These are phyloP conservation scores for Stenchaetothrips biformis DNA, from an alignment of 2,888 invertebrate species.

Conservation along the genomic window DNA sequence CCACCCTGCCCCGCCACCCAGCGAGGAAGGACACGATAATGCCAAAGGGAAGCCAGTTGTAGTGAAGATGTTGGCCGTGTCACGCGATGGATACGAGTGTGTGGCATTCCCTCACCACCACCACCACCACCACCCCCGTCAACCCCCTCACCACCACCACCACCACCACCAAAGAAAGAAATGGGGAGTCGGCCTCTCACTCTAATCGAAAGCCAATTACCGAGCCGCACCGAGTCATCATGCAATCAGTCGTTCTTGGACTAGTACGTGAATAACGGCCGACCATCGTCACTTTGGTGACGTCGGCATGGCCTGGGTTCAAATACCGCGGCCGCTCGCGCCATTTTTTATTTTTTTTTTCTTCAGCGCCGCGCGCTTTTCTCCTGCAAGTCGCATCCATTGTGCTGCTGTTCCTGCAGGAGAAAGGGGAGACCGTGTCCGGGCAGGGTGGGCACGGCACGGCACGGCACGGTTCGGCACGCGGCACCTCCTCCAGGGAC, in stretches of 20 bases:
- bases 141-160: not conserved
- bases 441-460: not conserved
- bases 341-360: too few species aligned
- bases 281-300: not conserved
- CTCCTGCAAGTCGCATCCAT: not conserved
- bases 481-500: not conserved
- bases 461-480: not conserved
- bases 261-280: not conserved
- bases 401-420: not conserved
- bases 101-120: not conserved
- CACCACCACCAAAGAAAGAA: not conserved
- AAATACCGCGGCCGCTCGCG: not conserved
- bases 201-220: slow-evolving; percentile 22
- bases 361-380: not conserved
- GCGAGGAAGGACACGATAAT: slow-evolving; percentile 16
- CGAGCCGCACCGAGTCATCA: not conserved
- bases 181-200: not conserved
- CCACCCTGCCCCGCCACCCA: not conserved
- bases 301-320: not conserved
- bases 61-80: not conserved
- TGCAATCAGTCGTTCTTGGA: not conserved
- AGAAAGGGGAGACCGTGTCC: not conserved
- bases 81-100: not conserved
- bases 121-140: not conserved
- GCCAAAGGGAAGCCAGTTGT: not conserved